phyloP scores from a whole-genome alignment of 1,140 invertebrate species.

The Magallana ariakensis region DNA sequence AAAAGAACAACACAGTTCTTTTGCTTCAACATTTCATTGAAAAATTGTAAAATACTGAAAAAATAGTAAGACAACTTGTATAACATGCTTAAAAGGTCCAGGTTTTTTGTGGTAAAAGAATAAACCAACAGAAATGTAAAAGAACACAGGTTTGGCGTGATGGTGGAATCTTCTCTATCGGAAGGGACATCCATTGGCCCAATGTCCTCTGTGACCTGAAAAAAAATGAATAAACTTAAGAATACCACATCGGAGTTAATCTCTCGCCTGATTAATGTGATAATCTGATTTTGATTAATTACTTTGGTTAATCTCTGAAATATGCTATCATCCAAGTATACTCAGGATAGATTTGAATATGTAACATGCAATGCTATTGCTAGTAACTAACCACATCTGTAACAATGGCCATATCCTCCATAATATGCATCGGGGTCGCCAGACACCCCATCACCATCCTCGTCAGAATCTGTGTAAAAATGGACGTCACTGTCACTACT shows the following conservation, averaged over 20 bases:
- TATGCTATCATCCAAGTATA: too few species aligned
- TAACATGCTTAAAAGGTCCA: neutral
- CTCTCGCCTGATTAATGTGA: too few species aligned
- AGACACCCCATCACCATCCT: constrained; percentile 47
- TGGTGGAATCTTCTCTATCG: neutral
- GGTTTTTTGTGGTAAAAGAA: neutral
- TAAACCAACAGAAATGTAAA: neutral
- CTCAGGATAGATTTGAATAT: too few species aligned
- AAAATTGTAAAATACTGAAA: neutral
- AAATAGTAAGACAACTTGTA: neutral
- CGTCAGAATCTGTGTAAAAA: constrained; percentile 53
- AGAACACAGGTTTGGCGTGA: neutral
- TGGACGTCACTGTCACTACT: constrained; percentile 40
- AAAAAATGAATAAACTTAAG: neutral
- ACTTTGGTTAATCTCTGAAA: too few species aligned
- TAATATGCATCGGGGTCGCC: constrained; percentile 64
- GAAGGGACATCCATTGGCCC: neutral
- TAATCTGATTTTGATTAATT: too few species aligned
- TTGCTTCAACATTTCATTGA: neutral
- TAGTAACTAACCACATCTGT: constrained; percentile 67
- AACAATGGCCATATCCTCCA: constrained; percentile 70
- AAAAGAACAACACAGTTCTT: too few species aligned
- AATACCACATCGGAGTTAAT: too few species aligned
- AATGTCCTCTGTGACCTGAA: neutral
- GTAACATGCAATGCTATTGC: too few species aligned